Evolutionary conservation across 2,888 invertebrate species (phyloP).

Genomic region (Acrobasis repandana): DNA sequence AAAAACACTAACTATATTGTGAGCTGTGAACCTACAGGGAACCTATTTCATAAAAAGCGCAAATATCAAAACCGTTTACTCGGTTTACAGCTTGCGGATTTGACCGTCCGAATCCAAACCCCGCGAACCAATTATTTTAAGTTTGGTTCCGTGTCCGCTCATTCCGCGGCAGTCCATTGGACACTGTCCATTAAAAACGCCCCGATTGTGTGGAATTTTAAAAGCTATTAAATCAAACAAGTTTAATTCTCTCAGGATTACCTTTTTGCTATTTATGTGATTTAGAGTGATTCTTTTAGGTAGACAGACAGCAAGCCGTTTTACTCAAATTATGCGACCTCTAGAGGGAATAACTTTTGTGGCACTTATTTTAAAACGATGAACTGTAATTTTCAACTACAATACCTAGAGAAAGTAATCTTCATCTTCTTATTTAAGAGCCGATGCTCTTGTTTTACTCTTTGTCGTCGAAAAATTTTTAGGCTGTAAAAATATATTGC

Average conservation of each 20-base stretch:
- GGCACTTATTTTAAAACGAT: too few species aligned
- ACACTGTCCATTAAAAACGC: conserved; percentile 64
- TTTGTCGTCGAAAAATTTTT: too few species aligned
- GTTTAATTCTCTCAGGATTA: conserved; percentile 47
- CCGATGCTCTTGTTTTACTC: too few species aligned
- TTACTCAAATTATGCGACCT: too few species aligned
- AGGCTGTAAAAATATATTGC: too few species aligned
- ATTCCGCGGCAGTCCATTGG: conserved; percentile 69
- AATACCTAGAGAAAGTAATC: too few species aligned
- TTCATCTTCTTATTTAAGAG: too few species aligned
- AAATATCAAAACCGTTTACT: conserved; percentile 50
- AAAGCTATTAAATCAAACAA: conserved; percentile 58
- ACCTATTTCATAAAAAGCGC: conserved; percentile 22
- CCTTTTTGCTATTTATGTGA: conserved; percentile 1
- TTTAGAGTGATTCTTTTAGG: conserved; percentile 12
- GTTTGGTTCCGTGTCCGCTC: conserved; percentile 79
- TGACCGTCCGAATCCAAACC: conserved; percentile 49
- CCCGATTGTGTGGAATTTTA: conserved; percentile 53
- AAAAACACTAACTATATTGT: too few species aligned
- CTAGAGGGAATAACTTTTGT: too few species aligned
- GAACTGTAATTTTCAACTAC: too few species aligned
- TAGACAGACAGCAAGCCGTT: background rate
- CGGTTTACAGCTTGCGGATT: conserved; percentile 38
- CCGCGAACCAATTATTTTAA: conserved; percentile 80
- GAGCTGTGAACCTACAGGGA: too few species aligned